Base-by-base conservation (phyloP, 2,113 vertebrate genomes). In the Pygoscelis adeliae region DNA sequence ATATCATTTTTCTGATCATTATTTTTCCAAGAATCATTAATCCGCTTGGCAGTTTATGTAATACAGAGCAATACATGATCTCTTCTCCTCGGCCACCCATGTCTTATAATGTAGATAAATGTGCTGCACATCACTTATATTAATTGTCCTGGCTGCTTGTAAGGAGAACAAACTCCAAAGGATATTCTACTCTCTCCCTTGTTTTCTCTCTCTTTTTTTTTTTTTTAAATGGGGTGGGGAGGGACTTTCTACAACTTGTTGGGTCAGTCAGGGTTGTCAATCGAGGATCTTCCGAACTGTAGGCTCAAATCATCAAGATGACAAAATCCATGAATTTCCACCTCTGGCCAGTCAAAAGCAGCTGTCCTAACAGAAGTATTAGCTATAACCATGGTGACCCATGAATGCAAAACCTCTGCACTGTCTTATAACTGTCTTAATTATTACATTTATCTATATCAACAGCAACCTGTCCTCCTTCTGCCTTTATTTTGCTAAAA, bases 1-100 rank as follows among this genome's bases (percentile, higher is more conserved):
- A 87, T 58, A 46, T 77, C 3, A 22, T 82, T 91, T 89, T 85
- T 85, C 78, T 83, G 34, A 93, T 80, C 36, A 66, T 91, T 88
- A 83, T 91, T 96, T 95, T 93, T 92, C 66, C 66, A 77, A 62
- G 66, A 96, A 93, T 70, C 36, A 73, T 93, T 90, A 90, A 89
- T 88, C 62, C 5, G 6, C 40, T 87, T 85, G 78, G n/a, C 42
- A 56, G 20, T 90, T 97, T 70, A 93, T 70, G 46, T 76, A 89
- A 82, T 74, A 58, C 15, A 82, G 49, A 96, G 69, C 76, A 93
- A 76, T 70, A 87, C n/a, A 66, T 50, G 58, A 91, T 42, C 17
- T 52, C 34, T 84, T 91, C 42, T 93, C 42, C 42, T 83, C 10
- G 34, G 53, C 49, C 81, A 72, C 73, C 49, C n/a, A 61, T 87